Evolutionary conservation across 2,797 vertebrate genomes (phyloP), one percentile per base, ranked within the genome.

Genomic region (Natrix natrix): DNA sequence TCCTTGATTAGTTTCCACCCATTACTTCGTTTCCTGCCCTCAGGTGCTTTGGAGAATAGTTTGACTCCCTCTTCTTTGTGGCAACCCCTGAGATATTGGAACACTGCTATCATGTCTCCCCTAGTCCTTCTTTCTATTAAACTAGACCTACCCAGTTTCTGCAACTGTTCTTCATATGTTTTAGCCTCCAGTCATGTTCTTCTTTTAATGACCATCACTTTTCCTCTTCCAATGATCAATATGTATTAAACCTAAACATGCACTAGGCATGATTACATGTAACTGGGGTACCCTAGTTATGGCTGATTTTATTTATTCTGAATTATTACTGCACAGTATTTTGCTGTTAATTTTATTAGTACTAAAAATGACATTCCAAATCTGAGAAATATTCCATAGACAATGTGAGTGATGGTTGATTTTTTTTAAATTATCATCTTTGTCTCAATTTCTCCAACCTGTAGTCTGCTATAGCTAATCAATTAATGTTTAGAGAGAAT

Each of bases 401-500:
- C 87, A 92, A 0, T 8, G 48, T 59, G 91, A 90, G 92, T n/a
- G 1, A 48, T 83, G 74, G 86, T 22, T 8, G 60, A 56, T 91
- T 94, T 94, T 43, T 69, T 89, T 69, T n/a, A n/a, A 37, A 89
- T 52, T 87, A 91, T 52, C 94, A 13, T 1, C 89, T 93, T 90
- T 91, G 93, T 93, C n/a, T n/a, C 11, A 93, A 56, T 13, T 16
- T 92, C 66, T 91, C 0, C 0, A 48, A 12, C 0, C 37, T 8
- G 92, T 94, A 94, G 95, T 54, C 26, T 17, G 88, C 37, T 32
- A 54, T n/a, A 32, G 8, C 55, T 66, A 88, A 2, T 88, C 43
- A 3, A 8, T 16, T 74, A 90, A 69, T 74, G 32, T n/a, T 57
- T 57, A 57, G 6, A 83, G 74, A 48, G 8, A 83, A 83, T 48